phyloP scores from a whole-genome alignment of 2,113 vertebrate species.

The Psilopogon haemacephalus region DNA sequence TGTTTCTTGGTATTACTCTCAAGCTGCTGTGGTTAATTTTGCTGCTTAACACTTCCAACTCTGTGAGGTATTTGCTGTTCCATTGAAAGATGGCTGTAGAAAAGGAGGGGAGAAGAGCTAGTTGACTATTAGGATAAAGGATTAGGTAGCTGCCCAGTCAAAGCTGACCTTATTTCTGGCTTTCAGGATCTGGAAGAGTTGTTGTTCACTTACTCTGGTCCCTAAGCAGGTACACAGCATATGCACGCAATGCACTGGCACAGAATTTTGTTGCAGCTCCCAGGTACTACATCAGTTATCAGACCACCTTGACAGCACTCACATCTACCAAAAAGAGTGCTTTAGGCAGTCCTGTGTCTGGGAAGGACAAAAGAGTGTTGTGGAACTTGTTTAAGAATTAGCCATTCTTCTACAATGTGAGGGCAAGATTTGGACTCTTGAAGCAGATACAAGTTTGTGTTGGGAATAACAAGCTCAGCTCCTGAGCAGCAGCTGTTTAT shows the following conservation, averaged over 20 bases:
- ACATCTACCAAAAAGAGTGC: background rate
- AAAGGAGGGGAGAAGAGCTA: background rate
- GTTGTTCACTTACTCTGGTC: background rate
- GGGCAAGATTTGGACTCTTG: background rate
- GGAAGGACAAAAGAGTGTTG: too few relatives aligned
- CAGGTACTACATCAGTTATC: background rate
- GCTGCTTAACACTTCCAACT: background rate
- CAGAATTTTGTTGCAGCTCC: background rate
- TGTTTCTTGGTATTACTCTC: background rate
- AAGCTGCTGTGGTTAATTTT: background rate
- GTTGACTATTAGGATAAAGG: background rate
- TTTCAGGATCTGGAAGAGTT: background rate
- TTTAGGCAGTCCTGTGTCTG: background rate
- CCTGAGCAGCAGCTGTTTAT: background rate
- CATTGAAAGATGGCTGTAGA: background rate
- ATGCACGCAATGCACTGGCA: background rate
- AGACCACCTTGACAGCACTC: background rate
- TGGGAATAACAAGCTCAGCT: background rate
- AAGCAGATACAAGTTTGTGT: background rate
- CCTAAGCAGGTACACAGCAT: background rate
- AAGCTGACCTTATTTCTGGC: background rate
- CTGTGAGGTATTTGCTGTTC: background rate
- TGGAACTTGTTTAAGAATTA: background rate
- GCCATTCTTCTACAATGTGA: rapidly evolving
- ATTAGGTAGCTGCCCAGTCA: background rate